These are phyloP conservation scores for Falco novaeseelandiae DNA, from an alignment of 2,797 vertebrate species.

Conservation along the genomic window DNA sequence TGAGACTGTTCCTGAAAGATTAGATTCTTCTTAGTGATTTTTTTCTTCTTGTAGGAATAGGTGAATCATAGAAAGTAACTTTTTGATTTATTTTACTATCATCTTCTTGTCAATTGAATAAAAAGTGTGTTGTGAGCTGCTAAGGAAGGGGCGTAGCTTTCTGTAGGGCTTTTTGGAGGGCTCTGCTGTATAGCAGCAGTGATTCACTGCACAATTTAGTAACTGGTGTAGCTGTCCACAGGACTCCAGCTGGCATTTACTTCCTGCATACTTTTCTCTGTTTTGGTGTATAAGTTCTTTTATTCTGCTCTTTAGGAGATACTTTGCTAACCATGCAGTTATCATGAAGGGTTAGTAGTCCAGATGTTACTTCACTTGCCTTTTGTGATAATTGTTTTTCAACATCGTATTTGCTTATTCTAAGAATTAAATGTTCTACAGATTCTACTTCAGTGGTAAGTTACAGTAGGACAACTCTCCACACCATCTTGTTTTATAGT, in stretches of 20 bases:
- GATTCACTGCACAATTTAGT: neutral
- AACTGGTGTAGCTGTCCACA: neutral
- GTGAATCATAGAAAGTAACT: conserved; percentile 71
- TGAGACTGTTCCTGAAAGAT: conserved; percentile 67
- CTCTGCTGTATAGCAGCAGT: neutral
- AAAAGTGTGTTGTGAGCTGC: conserved; percentile 38
- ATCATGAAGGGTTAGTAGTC: neutral
- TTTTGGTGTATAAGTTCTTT: neutral
- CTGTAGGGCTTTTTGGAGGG: neutral
- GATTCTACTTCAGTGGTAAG: neutral
- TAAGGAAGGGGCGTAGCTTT: neutral
- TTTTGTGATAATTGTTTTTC: neutral
- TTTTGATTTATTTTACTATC: conserved; percentile 74
- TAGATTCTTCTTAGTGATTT: conserved; percentile 67
- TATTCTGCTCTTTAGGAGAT: neutral
- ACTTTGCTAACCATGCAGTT: neutral
- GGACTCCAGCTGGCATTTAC: neutral
- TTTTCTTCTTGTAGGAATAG: conserved; percentile 39
- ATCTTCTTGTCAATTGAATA: conserved; percentile 67
- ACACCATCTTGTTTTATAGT: neutral
- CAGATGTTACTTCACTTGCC: neutral
- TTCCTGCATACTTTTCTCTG: neutral
- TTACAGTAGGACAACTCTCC: neutral
- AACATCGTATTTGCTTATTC: neutral
- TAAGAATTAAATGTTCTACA: neutral